Percentiles rank a stretch among this genome's conserved stretches.
Conservation (phyloP, 1,140 invertebrate genomes). For the Tetranychus urticae region DNA sequence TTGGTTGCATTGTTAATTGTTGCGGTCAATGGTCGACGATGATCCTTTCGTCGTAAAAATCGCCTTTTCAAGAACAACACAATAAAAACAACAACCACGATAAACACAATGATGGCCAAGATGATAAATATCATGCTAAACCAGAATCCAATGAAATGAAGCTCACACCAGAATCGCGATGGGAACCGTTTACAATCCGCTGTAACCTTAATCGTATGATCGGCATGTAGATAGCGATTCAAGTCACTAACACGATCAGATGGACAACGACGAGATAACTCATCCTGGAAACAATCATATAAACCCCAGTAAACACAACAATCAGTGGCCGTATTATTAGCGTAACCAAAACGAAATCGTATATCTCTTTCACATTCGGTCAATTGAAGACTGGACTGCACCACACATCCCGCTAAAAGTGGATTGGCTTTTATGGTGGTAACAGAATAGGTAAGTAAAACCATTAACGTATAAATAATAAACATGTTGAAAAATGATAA, state of each 20-base stretch:
- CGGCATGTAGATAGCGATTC: background rate
- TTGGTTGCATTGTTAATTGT: no score
- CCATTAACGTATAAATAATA: no score
- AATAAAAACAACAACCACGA: no score
- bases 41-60: no score
- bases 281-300: background rate
- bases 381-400: background rate
- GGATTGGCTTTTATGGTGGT: background rate
- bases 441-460: no score
- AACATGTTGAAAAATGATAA: no score
- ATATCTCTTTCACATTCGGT: background rate
- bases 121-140: background rate
- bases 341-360: background rate
- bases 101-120: background rate
- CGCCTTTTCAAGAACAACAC: no score
- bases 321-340: background rate
- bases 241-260: background rate
- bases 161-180: background rate
- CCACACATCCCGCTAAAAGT: background rate
- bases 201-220: background rate
- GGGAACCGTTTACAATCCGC: background rate
- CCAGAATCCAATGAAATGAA: background rate
- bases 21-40: no score
- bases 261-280: background rate
- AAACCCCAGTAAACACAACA: background rate